Percentiles rank a stretch among this genome's conserved stretches.
Conservation (phyloP, 1,140 invertebrate genomes). For the Drosophila baimaii region DNA sequence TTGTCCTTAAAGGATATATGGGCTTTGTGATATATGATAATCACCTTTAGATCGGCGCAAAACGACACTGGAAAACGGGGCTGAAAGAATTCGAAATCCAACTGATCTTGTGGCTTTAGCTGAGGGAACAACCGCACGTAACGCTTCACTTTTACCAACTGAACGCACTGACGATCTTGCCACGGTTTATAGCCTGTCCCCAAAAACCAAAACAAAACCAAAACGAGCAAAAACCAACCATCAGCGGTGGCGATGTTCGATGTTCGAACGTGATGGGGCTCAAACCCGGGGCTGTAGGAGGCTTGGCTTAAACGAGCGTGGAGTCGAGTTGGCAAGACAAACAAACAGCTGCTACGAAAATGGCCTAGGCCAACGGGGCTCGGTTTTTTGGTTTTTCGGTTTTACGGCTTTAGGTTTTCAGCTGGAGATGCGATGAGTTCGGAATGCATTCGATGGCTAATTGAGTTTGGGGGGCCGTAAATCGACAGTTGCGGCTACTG, state of each 20-base stretch:
- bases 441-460: slow-evolving; percentile 60
- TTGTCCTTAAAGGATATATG: slow-evolving; percentile 47
- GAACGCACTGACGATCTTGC: slow-evolving; percentile 81
- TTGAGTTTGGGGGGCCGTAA: slow-evolving; percentile 56
- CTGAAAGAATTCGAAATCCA: slow-evolving; percentile 27
- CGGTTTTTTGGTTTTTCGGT: background rate
- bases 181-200: slow-evolving; percentile 82
- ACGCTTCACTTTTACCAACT: slow-evolving; percentile 84
- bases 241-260: slow-evolving; percentile 39
- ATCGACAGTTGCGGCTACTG: slow-evolving; percentile 33
- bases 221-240: slow-evolving; percentile 48
- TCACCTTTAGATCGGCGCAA: slow-evolving; percentile 51
- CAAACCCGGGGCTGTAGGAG: slow-evolving; percentile 45
- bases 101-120: slow-evolving; percentile 30
- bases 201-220: slow-evolving; percentile 62
- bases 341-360: background rate
- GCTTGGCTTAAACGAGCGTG: slow-evolving; percentile 24
- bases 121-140: slow-evolving; percentile 73
- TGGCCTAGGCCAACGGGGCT: slow-evolving; percentile 5
- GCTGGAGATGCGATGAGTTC: slow-evolving; percentile 21
- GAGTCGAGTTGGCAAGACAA: background rate
- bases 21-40: slow-evolving; percentile 23
- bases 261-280: slow-evolving; percentile 51
- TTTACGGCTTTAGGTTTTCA: background rate
- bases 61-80: slow-evolving; percentile 38